These are phyloP conservation scores for Salmo trutta DNA, from an alignment of 2,797 vertebrate genomes.

Conservation along the genomic window DNA sequence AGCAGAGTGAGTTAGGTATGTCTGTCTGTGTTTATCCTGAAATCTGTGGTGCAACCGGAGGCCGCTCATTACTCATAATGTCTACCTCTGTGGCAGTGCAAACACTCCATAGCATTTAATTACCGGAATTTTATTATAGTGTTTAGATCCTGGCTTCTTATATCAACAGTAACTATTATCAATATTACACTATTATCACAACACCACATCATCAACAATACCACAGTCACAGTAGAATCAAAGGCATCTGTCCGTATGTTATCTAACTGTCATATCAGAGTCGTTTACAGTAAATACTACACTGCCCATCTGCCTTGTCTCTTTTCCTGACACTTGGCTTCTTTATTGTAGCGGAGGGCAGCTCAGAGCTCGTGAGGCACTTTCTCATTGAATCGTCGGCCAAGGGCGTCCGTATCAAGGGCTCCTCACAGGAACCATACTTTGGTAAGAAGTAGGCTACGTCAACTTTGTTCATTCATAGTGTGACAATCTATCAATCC, in stretches of 20 bases:
- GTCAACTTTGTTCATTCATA: background rate
- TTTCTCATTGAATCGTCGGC: conserved; percentile 91
- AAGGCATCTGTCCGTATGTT: no score
- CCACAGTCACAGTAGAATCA: background rate
- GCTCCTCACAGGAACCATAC: conserved; percentile 85
- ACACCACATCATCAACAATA: no score
- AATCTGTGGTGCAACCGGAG: conserved; percentile 41
- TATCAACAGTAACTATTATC: background rate
- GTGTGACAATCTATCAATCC: background rate
- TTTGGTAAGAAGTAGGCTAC: conserved; percentile 80
- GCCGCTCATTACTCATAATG: conserved; percentile 11
- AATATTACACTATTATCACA: conserved; percentile 1
- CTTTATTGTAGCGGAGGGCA: conserved; percentile 47
- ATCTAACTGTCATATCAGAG: background rate
- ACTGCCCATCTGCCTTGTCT: background rate
- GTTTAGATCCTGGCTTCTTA: background rate
- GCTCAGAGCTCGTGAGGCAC: conserved; percentile 77
- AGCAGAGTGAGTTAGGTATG: no score
- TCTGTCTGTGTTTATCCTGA: conserved; percentile 32
- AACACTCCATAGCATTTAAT: background rate
- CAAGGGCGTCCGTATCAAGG: conserved; percentile 87
- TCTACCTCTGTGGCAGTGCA: background rate
- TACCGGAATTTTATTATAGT: background rate
- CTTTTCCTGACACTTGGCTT: conserved; percentile 13
- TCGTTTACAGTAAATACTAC: background rate